Base-by-base conservation (phyloP, 2,113 vertebrate genomes). In the Coracopsis vasa region DNA sequence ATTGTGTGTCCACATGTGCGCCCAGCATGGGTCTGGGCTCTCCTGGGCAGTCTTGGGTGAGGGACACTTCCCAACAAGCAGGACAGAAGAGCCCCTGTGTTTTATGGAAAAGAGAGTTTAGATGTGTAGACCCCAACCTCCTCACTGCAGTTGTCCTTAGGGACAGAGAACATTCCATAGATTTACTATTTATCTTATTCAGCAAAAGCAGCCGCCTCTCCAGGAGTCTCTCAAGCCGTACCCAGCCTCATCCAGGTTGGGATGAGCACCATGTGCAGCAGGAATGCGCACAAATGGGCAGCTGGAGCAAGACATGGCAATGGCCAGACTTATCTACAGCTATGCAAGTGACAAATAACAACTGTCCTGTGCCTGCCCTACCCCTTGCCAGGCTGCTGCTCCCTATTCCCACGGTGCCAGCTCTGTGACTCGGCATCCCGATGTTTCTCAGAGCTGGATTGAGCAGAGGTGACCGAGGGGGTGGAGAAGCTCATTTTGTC, bases 371-470 rank as follows among this genome's bases (percentile, higher is more conserved):
- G 61, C 42, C 45, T 54, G 69, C 16, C 69, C 79, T 33, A 1
- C 10, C 53, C 74, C 35, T 64, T 56, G 66, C 58, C 79, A 47
- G 78, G 37, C 85, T 64, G 19, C 73, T 74, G 44, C 50, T 95
- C 69, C 54, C 45, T 27, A 39, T 94, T 94, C 93, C 94, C 94
- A 94, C 10, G 6, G n/a, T 79, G 60, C 60, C 80, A 65, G 50
- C 64, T 42, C 88, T 95, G 88, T 28, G 80, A 94, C 50, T 37
- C 5, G 0, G 64, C 64, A 58, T 45, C 28, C 56, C 0, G 0
- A 23, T 7, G 35, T 62, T 96, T 95, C 95, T 94, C 95, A 96
- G 94, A 85, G 87, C 64, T 73, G 86, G 37, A 1, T 13, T 1
- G 37, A 71, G 83, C 90, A 60, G 90, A 48, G 71, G 45, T 33